phyloP scores from a whole-genome alignment of 2,113 vertebrate genomes.

The Syrrhaptes paradoxus region DNA sequence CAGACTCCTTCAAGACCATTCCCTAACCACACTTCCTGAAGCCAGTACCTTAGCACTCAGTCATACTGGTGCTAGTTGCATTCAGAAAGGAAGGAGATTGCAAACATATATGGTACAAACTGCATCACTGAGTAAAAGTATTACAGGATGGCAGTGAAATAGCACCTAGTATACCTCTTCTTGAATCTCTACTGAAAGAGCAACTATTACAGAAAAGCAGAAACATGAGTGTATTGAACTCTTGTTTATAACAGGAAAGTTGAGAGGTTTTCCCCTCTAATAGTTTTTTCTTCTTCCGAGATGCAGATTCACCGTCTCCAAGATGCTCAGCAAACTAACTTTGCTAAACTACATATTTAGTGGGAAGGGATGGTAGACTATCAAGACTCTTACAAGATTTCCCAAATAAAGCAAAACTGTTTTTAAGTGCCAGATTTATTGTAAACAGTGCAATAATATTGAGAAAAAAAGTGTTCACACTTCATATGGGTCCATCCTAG shows the following conservation, averaged over 20 bases:
- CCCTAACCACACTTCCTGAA: neutral
- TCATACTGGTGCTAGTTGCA: neutral
- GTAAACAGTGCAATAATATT: neutral
- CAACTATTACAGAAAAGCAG: neutral
- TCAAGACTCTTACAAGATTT: neutral
- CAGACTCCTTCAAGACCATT: neutral
- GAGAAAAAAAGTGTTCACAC: neutral
- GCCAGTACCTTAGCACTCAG: neutral
- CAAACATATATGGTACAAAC: neutral
- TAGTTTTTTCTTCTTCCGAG: neutral
- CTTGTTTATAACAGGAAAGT: neutral
- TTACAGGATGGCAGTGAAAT: neutral
- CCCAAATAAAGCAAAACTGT: neutral
- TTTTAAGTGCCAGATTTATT: neutral
- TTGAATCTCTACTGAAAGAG: neutral
- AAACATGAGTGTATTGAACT: neutral
- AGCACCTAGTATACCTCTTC: neutral
- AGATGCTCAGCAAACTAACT: neutral
- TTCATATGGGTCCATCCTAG: neutral
- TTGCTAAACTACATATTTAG: neutral
- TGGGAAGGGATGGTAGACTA: neutral
- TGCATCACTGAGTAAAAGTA: neutral
- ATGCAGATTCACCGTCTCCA: neutral
- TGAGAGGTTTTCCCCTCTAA: neutral
- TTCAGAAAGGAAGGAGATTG: neutral